Evolutionary conservation across 2,113 vertebrate species (phyloP), one percentile per base, ranked within the genome.

Genomic region (Petromus typicus): DNA sequence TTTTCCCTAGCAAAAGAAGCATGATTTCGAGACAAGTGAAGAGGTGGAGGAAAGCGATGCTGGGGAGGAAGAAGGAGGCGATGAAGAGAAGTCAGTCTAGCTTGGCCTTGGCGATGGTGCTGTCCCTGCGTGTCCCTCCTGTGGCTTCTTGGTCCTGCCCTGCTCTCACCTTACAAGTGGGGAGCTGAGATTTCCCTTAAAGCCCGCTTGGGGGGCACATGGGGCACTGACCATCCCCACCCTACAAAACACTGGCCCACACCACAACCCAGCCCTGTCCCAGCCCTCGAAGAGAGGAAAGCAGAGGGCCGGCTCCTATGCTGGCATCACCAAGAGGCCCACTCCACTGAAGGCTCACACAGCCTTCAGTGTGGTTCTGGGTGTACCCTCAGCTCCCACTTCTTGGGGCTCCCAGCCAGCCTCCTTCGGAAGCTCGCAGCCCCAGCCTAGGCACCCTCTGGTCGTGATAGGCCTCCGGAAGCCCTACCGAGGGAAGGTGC

Each of bases 41-140:
- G 34, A 13, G 17, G 0, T 0, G 1, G n/a, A n/a, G 0, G 56
- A 54, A 45, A 8, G 88, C 0, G 18, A 17, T 0, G 18, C 7
- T 0, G 23, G 0, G 4, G 66, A 82, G 1, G 82, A 66, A 0
- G 96, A 75, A 13, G 20, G 0, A 11, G 43, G 1, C 0, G 1
- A 79, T 0, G 91, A 90, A 0, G 64, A 89, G 14, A 23, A 1
- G 0, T 13, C 43, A 1, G 18, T 37, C 69, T 96, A 91, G 56
- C 73, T 2, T 63, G 12, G 32, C 86, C 51, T 12, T 6, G 1
- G 40, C 9, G 0, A 2, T 20, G 0, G 64, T 16, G 5, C 63
- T 0, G 9, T 45, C 9, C 27, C 3, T 56, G 0, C 0, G 0
- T 0, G 4, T 1, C 1, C 57, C 59, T 5, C 7, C 7, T 0